Evolutionary conservation across 2,888 invertebrate species (phyloP), one percentile per base, ranked within the genome.

Genomic region (Aphidoletes aphidimyza): DNA sequence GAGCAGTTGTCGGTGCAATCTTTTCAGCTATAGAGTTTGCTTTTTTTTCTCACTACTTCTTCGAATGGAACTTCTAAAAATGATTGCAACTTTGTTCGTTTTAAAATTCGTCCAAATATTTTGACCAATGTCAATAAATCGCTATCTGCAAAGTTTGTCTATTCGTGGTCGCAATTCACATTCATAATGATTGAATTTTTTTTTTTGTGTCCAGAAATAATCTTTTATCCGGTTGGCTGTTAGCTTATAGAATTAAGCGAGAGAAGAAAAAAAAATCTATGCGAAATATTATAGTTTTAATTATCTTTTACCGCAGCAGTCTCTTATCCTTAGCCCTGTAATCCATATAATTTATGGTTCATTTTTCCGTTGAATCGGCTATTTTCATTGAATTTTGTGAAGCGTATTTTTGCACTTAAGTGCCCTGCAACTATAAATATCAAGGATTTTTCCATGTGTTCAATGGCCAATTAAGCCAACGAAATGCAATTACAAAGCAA

Each of bases 401-500:
- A 9, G 69, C 14, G 5, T 5, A 22, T 22, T 54, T 5, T n/a
- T 22, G 54, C 26, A 3, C 5, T 69, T 30, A 14, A 54, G 26
- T 69, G 34, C 69, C 30, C 19, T 47, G 34, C 69, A 34, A 69
- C 69, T 30, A 69, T 69, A 69, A 69, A 69, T 69, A 69, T 69
- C 30, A 26, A 69, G 30, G 34, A n/a, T n/a, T 69, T 30, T 69
- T 30, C 11, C 69, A 69, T 69, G 69, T 69, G 69, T 69, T 69
- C 69, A 69, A 69, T 69, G 69, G 30, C 69, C 69, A 69, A 69
- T 69, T 69, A 26, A 69, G 69, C 69, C 69, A 69, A 69, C 69
- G 34, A 69, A 69, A 69, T 69, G 69, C 69, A 69, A 69, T 69
- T 69, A 69, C 69, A 69, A 69, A 69, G 69, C 69, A 69, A 69